Percentiles rank a stretch among this genome's conserved stretches.
Evolutionary conservation across 2,113 vertebrate genomes (phyloP).

Genomic region (Silurus meridionalis): DNA sequence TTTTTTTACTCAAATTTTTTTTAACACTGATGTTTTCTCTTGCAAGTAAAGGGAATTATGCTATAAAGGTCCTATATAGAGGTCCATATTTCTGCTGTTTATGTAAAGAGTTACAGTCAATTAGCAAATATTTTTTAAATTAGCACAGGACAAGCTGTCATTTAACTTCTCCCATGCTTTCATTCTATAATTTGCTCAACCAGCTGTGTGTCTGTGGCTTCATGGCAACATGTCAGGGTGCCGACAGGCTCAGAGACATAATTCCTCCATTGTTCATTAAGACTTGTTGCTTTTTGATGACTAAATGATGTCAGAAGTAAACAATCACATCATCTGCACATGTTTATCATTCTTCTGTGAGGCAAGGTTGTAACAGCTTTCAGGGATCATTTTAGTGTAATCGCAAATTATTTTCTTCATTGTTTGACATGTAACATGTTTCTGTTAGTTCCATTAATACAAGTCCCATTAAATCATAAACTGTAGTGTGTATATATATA

Average conservation of each 20-base stretch:
- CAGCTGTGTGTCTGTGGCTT: slow-evolving; percentile 19
- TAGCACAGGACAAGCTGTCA: not conserved
- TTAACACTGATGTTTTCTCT: not conserved
- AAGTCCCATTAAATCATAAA: not conserved
- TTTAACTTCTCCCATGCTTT: not conserved
- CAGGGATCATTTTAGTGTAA: not conserved
- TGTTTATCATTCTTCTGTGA: not conserved
- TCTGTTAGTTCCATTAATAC: not conserved
- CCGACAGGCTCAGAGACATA: slow-evolving; percentile 31
- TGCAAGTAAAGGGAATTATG: not conserved
- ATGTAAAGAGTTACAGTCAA: not conserved
- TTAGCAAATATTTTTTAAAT: not conserved
- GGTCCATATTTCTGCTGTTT: not conserved
- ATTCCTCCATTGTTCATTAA: slow-evolving; percentile 31
- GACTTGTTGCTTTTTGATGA: slow-evolving; percentile 27
- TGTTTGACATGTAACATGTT: not conserved
- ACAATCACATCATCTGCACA: slow-evolving; percentile 25
- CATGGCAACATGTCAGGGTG: not conserved
- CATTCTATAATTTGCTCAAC: not conserved
- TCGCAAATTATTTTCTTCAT: not conserved
- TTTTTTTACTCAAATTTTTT: not conserved
- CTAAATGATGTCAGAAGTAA: slow-evolving; percentile 43
- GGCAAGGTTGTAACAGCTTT: not conserved
- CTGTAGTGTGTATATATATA: not conserved
- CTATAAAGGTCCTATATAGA: not conserved